Evolutionary conservation across 1,140 invertebrate species (phyloP), one percentile per base, ranked within the genome.

Genomic region (Drosophila grimshawi): DNA sequence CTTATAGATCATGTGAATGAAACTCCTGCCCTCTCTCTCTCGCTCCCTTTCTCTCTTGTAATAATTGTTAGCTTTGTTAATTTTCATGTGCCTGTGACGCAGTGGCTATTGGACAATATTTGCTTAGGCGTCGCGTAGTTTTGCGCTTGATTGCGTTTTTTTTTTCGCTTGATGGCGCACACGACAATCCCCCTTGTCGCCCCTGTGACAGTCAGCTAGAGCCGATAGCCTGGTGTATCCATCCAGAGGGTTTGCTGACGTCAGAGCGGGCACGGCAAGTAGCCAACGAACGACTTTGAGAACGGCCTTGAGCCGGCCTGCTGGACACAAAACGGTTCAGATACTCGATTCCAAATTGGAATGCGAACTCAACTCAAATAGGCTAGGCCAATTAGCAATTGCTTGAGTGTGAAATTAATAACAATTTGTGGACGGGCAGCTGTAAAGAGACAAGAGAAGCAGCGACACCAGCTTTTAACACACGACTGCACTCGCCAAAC

Each of bases 401-500:
- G 79, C 51, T 61, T 72, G 61, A 75, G 79, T 86, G 83, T 88
- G 83, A 86, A 82, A 86, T 88, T 82, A 88, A 69, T 74, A 69
- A 56, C 71, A 74, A 69, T 74, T 74, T 69, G 57, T 51, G 51
- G 70, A 2, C 4, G 30, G 7, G n/a, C 30, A 11, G n/a, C 39
- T 45, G 35, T 6, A 48, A 7, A 1, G 5, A 37, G 4, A 5
- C 27, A 29, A 35, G 29, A 68, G 19, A 8, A 43, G 46, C 46
- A 46, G 63, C 1, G 10, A 11, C 33, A 35, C 3, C 10, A 8
- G 11, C 11, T 37, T 72, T 72, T 37, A 52, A 66, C 69, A 72
- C 37, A 32, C 53, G 62, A 53, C 37, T 72, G 62, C 60, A 57
- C 61, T 56, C 10, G 27, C 11, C 5, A 41, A 62, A 62, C 32